These are phyloP conservation scores for Lophura nycthemera DNA, from an alignment of 2,113 vertebrate species.

Conservation along the genomic window DNA sequence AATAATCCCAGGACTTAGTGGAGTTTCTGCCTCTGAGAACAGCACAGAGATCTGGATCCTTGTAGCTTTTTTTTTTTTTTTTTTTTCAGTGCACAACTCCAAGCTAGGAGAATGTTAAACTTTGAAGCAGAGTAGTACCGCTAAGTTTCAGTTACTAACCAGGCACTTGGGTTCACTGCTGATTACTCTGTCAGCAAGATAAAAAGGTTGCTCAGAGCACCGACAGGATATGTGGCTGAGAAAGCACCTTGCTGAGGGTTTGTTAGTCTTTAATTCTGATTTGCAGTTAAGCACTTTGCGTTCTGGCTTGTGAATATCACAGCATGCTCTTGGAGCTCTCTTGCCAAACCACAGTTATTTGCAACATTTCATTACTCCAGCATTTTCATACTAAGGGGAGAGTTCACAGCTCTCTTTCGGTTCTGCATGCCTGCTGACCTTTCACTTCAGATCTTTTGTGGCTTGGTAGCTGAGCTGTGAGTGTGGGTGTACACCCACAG, in stretches of 20 bases:
- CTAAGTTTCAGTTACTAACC: not conserved
- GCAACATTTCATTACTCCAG: slow-evolving; percentile 23
- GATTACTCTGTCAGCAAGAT: not conserved
- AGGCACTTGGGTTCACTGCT: not conserved
- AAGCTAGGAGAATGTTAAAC: not conserved
- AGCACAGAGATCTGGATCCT: not conserved
- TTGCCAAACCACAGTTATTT: slow-evolving; percentile 67
- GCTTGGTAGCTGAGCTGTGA: not conserved
- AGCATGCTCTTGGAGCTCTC: not conserved
- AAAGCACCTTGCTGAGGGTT: not conserved
- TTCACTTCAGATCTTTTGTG: not conserved
- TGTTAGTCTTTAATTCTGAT: not conserved
- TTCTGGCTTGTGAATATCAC: not conserved
- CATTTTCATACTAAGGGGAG: slow-evolving; percentile 13
- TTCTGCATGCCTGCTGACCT: slow-evolving; percentile 19
- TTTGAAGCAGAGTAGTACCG: not conserved
- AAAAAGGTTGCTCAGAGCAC: not conserved
- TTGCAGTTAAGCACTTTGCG: not conserved
- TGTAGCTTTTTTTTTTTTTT: not conserved
- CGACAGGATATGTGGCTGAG: not conserved
- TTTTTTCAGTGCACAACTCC: not conserved
- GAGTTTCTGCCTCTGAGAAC: not conserved
- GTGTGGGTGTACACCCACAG: not conserved
- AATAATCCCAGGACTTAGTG: not conserved
- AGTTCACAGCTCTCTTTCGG: not conserved